A percentile compares a stretch with the other conserved stretches of the same genome.
Evolutionary conservation across 2,113 vertebrate genomes (phyloP).

Genomic region (Ploceus nigricollis): DNA sequence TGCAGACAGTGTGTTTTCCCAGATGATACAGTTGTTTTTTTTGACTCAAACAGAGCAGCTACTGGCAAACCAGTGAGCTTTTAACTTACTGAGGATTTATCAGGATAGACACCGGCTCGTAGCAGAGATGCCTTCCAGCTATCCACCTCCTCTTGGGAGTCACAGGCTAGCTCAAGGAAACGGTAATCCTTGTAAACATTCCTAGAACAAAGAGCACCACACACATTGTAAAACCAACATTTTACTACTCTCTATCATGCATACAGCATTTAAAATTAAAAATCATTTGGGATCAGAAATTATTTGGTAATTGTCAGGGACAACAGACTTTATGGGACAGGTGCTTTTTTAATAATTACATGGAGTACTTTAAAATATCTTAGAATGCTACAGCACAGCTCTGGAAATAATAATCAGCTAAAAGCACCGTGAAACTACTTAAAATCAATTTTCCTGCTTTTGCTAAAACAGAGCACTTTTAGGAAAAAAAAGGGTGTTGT

Average conservation of each 20-base stretch:
- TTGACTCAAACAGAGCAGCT: slow-evolving; percentile 8
- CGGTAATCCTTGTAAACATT: slow-evolving; percentile 97
- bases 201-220: slow-evolving; percentile 72
- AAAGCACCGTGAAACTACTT: not conserved
- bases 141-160: slow-evolving; percentile 89
- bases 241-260: not conserved
- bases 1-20: not conserved
- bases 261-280: slow-evolving; percentile 9
- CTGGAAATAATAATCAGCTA: slow-evolving; percentile 2
- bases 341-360: slow-evolving; percentile 24
- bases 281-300: slow-evolving; percentile 13
- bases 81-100: slow-evolving; percentile 84
- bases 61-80: not conserved
- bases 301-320: not conserved
- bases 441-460: slow-evolving; percentile 9
- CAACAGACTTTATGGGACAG: slow-evolving; percentile 3
- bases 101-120: slow-evolving; percentile 89
- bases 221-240: slow-evolving; percentile 41
- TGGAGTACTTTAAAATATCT: not conserved
- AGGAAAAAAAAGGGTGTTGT: not conserved
- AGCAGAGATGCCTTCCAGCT: slow-evolving; percentile 95
- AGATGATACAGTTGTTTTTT: not conserved
- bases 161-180: slow-evolving; percentile 88
- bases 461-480: not conserved
- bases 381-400: not conserved